Evolutionary conservation across 2,888 invertebrate species (phyloP).

Genomic region (Diarsia dahlii): DNA sequence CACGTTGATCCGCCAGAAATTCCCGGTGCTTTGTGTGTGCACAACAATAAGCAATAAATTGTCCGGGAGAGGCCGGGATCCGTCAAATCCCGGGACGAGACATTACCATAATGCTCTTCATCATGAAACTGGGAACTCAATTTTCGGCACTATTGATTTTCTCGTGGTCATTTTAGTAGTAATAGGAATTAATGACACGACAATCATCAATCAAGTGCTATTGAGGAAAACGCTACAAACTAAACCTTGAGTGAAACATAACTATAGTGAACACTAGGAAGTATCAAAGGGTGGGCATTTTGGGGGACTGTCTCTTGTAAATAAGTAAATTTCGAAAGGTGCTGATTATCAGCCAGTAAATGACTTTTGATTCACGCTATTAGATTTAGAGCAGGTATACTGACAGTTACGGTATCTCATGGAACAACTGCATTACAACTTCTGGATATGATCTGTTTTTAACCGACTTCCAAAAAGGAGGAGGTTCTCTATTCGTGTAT

Average conservation of each 20-base stretch:
- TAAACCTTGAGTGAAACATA: not conserved
- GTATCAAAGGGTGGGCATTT: no score
- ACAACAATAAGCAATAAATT: slow-evolving; percentile 68
- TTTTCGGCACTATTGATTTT: slow-evolving; percentile 58
- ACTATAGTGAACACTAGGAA: not conserved
- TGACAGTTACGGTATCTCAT: no score
- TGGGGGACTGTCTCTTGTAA: no score
- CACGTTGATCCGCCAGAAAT: slow-evolving; percentile 51
- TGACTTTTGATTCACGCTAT: no score
- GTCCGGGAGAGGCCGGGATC: slow-evolving; percentile 61
- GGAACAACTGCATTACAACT: no score
- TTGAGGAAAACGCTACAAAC: not conserved
- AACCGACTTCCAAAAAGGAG: no score
- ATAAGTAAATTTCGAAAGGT: no score
- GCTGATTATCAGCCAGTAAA: no score
- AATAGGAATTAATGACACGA: slow-evolving; percentile 45
- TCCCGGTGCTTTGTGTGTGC: slow-evolving; percentile 50
- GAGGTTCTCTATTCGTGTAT: no score
- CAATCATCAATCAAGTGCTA: not conserved
- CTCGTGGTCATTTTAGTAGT: slow-evolving; percentile 29
- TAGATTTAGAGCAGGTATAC: no score
- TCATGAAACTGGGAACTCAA: slow-evolving; percentile 56
- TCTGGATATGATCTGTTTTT: no score
- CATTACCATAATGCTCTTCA: slow-evolving; percentile 67
- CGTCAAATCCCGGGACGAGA: slow-evolving; percentile 63